These are phyloP conservation scores for Schizopygopsis malacanthus DNA, from an alignment of 2,797 vertebrate species.

Conservation along the genomic window DNA sequence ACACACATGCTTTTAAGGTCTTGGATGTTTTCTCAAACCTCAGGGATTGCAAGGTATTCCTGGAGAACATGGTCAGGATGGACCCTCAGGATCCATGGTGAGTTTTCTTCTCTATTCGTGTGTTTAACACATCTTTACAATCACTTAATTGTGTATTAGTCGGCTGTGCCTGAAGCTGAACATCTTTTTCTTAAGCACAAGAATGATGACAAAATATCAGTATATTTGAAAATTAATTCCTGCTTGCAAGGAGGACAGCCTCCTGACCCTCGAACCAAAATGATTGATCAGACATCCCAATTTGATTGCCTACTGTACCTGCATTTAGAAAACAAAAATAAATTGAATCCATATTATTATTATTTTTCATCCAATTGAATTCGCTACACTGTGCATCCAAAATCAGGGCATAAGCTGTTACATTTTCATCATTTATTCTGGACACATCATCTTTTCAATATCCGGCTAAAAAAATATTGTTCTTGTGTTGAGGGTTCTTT, in stretches of 20 bases:
- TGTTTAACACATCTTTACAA: neutral
- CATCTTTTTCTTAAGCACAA: neutral
- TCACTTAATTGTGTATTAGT: neutral
- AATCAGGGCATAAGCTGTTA: neutral
- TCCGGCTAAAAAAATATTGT: neutral
- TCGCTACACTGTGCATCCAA: neutral
- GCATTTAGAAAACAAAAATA: neutral
- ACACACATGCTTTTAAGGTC: neutral
- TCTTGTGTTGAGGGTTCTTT: neutral
- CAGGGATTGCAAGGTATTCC: slow-evolving; percentile 81
- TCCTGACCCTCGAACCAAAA: neutral
- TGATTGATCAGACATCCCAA: neutral
- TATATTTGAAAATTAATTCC: neutral
- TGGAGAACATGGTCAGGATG: slow-evolving; percentile 76
- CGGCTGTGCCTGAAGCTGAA: neutral
- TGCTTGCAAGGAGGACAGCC: neutral
- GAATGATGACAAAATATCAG: slow-evolving; percentile 5
- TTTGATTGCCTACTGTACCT: neutral
- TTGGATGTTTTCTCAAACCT: slow-evolving; percentile 22
- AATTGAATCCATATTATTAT: neutral
- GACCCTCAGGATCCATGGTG: slow-evolving; percentile 80
- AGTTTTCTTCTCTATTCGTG: slow-evolving; percentile 49
- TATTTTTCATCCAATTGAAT: neutral
- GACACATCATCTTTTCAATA: neutral
- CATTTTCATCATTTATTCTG: neutral